Base-by-base conservation (phyloP, 2,113 vertebrate genomes). In the Puma concolor region DNA sequence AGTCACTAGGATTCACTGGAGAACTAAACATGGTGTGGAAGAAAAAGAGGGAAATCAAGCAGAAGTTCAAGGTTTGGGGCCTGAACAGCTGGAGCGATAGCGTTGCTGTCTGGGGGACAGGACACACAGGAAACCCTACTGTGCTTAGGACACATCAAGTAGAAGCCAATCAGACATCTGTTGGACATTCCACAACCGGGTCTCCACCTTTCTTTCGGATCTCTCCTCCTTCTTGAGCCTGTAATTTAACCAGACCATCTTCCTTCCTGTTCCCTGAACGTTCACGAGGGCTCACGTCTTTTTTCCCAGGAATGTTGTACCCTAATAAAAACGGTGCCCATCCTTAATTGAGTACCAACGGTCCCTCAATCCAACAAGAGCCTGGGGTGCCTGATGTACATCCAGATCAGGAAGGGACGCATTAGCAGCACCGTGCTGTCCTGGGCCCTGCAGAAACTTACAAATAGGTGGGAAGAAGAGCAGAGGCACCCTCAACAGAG, bases 101-200 rank as follows among this genome's bases (percentile, higher is more conserved):
- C 1, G 7, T 2, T 21, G 0, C 27, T 41, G 11, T 23, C 1
- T 36, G 4, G 21, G 29, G 16, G 36, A 12, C 50, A 41, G 33
- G 33, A 25, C 27, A 64, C 23, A 1, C 1, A 10, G 48, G 81
- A 77, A 77, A 16, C 52, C 44, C 76, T 12, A 64, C 25, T 6
- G 15, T 52, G 81, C 15, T 1, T 7, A 7, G 16, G 33, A 31
- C 13, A n/a, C 3, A 31, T 19, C 27, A 0, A 21, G 29, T 27
- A 3, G 66, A 66, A 10, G 14, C 38, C 36, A 36, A 19, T 3
- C 5, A 77, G 27, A 25, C 11, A 23, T 21, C 60, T 33, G n/a
- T 4, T 5, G 50, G 41, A 17, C 54, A 33, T 33, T 19, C 69
- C 29, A 1, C 0, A 1, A 48, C 17, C 7, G 7, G n/a, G 16